Percentiles rank a stretch among this genome's conserved stretches.
phyloP scores from a whole-genome alignment of 2,113 vertebrate genomes.

The Anguilla rostrata region DNA sequence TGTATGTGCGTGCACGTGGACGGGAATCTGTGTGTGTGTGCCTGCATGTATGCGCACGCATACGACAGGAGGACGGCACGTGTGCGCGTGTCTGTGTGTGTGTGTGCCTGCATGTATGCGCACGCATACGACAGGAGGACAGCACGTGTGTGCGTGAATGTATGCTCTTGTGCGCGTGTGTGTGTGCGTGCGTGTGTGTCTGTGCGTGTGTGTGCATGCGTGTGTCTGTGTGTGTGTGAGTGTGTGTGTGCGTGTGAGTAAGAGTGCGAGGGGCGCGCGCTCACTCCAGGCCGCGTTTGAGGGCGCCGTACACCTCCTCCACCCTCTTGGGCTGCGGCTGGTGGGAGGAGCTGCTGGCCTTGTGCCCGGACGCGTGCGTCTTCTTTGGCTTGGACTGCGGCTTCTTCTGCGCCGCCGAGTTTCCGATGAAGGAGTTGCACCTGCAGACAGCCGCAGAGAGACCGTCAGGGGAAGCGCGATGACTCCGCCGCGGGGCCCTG shows the following conservation, averaged over 20 bases:
- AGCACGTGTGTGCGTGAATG: not conserved
- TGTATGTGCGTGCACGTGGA: not conserved
- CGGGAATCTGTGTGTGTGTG: not conserved
- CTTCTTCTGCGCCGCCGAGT: slow-evolving; percentile 87
- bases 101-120: not conserved
- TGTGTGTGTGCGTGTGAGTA: not conserved
- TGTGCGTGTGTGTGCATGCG: too few species aligned
- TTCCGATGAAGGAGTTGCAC: slow-evolving; percentile 98
- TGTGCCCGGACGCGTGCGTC: slow-evolving; percentile 85
- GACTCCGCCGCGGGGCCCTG: not conserved
- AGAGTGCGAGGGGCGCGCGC: slow-evolving; percentile 45
- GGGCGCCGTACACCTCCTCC: slow-evolving; percentile 87
- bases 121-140: not conserved
- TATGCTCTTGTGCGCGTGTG: not conserved
- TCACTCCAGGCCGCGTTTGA: slow-evolving; percentile 94
- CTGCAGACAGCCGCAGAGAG: slow-evolving; percentile 61
- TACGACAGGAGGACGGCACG: not conserved
- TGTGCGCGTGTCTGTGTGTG: not conserved
- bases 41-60: not conserved
- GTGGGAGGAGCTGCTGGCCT: slow-evolving; percentile 81
- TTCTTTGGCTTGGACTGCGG: slow-evolving; percentile 93
- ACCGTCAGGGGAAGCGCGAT: not conserved
- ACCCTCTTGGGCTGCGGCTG: slow-evolving; percentile 90
- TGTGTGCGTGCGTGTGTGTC: not conserved
- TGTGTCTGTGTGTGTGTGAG: not conserved